Evolutionary conservation across 2,797 vertebrate genomes (phyloP).

Genomic region (Zalophus californianus): DNA sequence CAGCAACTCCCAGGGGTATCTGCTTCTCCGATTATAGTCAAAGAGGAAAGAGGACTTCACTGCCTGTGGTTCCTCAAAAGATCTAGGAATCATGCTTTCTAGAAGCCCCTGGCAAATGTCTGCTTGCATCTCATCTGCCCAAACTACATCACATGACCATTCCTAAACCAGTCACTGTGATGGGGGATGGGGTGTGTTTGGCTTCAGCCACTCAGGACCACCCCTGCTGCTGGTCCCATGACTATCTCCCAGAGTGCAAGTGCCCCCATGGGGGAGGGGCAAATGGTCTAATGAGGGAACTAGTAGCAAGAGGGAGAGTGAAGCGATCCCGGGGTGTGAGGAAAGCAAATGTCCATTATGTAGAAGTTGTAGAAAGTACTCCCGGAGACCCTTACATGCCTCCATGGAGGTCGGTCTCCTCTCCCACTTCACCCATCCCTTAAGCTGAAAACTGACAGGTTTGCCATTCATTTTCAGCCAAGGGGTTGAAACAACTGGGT

Average conservation of each 20-base stretch:
- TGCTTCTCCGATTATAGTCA: not conserved
- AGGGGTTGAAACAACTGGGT: not conserved
- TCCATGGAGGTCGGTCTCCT: not conserved
- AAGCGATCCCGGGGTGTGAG: not conserved
- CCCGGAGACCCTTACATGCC: too few species aligned
- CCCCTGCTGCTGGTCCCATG: not conserved
- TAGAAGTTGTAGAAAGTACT: not conserved
- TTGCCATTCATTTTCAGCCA: not conserved
- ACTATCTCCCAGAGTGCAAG: not conserved
- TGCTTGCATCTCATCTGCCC: not conserved
- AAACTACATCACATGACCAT: not conserved
- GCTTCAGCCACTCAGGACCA: not conserved
- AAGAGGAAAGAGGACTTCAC: not conserved
- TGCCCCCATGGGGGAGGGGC: not conserved
- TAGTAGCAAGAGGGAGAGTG: not conserved
- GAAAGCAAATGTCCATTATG: not conserved
- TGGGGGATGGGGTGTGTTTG: too few species aligned
- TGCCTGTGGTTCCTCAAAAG: not conserved
- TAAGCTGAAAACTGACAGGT: not conserved
- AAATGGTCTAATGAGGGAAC: not conserved
- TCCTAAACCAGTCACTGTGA: not conserved
- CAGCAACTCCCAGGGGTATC: not conserved
- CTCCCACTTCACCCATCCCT: not conserved
- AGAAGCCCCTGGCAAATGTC: not conserved
- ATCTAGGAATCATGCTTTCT: not conserved